Base-by-base conservation (phyloP, 2,797 vertebrate genomes). In the Antrozous pallidus region DNA sequence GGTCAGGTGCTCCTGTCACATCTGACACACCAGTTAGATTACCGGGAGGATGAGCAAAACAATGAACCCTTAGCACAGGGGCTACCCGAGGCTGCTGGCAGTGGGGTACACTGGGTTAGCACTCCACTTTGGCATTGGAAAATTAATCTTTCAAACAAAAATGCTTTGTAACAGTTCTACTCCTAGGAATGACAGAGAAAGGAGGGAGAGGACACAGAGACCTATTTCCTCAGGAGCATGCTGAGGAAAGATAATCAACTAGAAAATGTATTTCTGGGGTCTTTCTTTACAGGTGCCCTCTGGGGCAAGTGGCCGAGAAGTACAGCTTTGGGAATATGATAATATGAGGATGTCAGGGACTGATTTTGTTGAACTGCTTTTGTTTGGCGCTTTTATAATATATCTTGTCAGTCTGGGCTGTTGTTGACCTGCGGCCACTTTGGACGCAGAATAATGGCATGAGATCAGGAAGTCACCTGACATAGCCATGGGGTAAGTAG, bases 1-100 rank as follows among this genome's bases (percentile, higher is more conserved):
- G 28, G 77, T 31, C 2, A 11, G 94, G 47, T 80, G 26, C 67
- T 92, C n/a, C 9, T 92, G 94, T 94, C 80, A 94, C 95, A 71
- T 51, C 93, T 94, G 92, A 97, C 93, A 93, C 78, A 36, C n/a
- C 47, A 81, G 83, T 95, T 94, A 96, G 95, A 96, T 97, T 95
- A 85, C 40, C 56, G 28, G 89, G 69, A 91, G 92, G 96, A 97
- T 28, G 88, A 95, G 61, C 80, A 96, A 91, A 97, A 85, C 74
- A 63, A 69, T 24, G 33, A 84, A n/a, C 20, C 93, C 80, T 90
- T 67, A 56, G 56, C 84, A 54, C 63, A 63, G 85, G 90, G 85
- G 24, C 84, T 79, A 36, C 28, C 80, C 5, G 16, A 93, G 93
- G 89, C 91, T 5, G 83, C 75, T 3, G 7, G 49, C 24, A 5